Base-by-base conservation (phyloP, 2,888 invertebrate genomes). In the Drosophila aldrichi region DNA sequence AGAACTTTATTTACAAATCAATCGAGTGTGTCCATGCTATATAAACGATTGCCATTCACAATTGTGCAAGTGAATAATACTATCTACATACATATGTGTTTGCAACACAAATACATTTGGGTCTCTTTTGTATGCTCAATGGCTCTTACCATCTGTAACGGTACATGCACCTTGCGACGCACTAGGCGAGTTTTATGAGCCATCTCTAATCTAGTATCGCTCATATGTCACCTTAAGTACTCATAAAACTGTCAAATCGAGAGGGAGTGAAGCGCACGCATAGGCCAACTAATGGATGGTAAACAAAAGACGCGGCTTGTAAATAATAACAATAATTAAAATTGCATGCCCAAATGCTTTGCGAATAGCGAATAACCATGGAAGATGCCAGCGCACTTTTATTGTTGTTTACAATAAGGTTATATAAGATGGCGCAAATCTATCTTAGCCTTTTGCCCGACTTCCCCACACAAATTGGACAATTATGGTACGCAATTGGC, bases 321-420 rank as follows among this genome's bases (percentile, higher is more conserved):
- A 83, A 83, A 84, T 82, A 84, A 85, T 85, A 79, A 85, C 76
- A 84, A 80, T 78, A 84, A 84, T 84, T 86, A 86, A 80, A 82
- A 81, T 83, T 76, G 80, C 83, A 83, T 85, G 78, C 83, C 59
- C 83, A 83, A 85, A 79, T 81, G 86, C 73, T 72, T 56, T 59
- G 70, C 68, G 64, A 65, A 70, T 70, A 29, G 3, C 67, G 59
- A 60, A 71, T 70, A 43, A n/a, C 64, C 70, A 74, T 59, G 57
- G 38, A 61, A 68, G 72, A 81, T 82, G 79, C 59, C 72, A 64
- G 60, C 68, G 72, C 64, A 56, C 51, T 57, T 49, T 68, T 76
- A 77, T 72, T 74, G 74, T 79, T 62, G 74, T 76, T 62, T 60
- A 52, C 60, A 40, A 46, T 52, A 60, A 20, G 32, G 12, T 84